Evolutionary conservation across 2,797 vertebrate genomes (phyloP), one percentile per base, ranked within the genome.

Genomic region (Sebastes steindachneri): DNA sequence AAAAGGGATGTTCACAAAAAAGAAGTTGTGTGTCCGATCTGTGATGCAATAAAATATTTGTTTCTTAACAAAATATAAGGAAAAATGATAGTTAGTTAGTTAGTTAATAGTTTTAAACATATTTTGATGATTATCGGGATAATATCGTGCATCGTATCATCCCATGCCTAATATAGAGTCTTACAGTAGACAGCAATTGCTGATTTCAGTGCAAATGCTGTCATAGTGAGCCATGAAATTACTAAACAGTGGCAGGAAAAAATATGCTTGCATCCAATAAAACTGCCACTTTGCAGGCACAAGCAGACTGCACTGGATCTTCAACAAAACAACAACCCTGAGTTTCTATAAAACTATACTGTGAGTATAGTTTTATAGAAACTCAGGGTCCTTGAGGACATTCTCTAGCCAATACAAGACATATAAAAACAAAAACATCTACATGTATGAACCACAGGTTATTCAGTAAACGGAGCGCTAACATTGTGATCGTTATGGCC

Each of bases 141-240:
- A 15, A 57, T 17, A 45, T 17, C 5, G 41, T 45, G 41, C 15
- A 45, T 45, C 41, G 15, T 7, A 45, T 41, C 37, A 45, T 45
- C 41, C 14, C 41, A 45, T 45, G 41, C 41, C 41, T 45, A 45
- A 33, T 68, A 21, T 0, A 1, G 14, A 41, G 15, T 57, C 31
- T 66, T 37, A 48, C 10, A 65, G 17, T 41, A 33, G 4, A 14
- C 45, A 62, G 65, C 9, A 54, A 54, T n/a, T 66, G 51, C 17
- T 73, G 57, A 77, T 75, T 80, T 78, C 41, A 51, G 41, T 75
- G 66, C 60, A 82, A 83, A 48, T 65, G 11, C 53, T 65, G 68
- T 68, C 79, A 82, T 23, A 1, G 54, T 53, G 69, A 74, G 75
- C 58, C 70, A 75, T 37, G 21, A 60, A 66, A 76, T 62, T 7